Percentiles rank a stretch among this genome's conserved stretches.
Conservation (phyloP, 2,888 invertebrate genomes). For the Drosophila colorata region DNA sequence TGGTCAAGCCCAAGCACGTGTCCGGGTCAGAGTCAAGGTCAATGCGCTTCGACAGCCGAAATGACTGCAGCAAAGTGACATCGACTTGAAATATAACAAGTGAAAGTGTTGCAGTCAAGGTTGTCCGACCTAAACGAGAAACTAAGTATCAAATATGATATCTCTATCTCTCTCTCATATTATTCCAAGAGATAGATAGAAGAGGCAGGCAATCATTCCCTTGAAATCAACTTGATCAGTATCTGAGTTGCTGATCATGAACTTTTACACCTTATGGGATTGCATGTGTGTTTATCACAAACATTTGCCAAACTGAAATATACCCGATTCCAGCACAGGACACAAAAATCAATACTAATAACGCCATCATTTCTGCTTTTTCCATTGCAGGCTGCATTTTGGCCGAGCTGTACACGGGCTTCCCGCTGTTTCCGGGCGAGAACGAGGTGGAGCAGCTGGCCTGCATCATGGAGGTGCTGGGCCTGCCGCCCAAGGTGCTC, state of each 20-base stretch:
- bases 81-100: not conserved
- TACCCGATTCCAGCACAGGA: not conserved
- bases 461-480: conserved; percentile 98
- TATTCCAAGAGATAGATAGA: no score
- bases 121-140: not conserved
- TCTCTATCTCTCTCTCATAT: no score
- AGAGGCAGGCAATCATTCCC: no score
- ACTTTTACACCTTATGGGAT: no score
- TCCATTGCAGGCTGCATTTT: conserved; percentile 92
- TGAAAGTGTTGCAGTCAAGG: no score
- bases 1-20: conserved; percentile 45
- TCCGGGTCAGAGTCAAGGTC: conserved; percentile 65
- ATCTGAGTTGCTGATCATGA: no score
- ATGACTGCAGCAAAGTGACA: conserved; percentile 54
- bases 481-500: conserved; percentile 94
- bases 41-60: conserved; percentile 45
- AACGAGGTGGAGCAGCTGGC: conserved; percentile 98
- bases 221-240: no score
- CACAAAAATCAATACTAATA: conserved; percentile 58
- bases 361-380: conserved; percentile 18
- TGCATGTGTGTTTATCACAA: no score
- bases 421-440: conserved; percentile 98
- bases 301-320: not conserved
- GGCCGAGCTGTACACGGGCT: conserved; percentile 97
- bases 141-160: not conserved